Percentiles rank a stretch among this genome's conserved stretches.
These are phyloP conservation scores for Mus caroli DNA, from an alignment of 2,797 vertebrate genomes.

Conservation along the genomic window DNA sequence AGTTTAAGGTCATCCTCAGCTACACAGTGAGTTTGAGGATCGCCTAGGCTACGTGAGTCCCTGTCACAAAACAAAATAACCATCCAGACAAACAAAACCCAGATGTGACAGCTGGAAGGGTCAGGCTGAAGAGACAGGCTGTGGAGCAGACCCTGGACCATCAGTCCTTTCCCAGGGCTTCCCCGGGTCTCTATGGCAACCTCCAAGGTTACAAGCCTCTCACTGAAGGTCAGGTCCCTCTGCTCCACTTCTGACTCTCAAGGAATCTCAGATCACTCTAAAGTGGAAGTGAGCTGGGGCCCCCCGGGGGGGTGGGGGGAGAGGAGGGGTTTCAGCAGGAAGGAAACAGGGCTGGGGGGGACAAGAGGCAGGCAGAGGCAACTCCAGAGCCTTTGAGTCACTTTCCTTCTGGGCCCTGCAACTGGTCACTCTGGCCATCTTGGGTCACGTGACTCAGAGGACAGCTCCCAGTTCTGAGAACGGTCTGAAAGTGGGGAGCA, in stretches of 20 bases:
- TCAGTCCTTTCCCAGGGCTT: neutral
- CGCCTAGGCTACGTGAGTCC: neutral
- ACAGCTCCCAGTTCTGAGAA: neutral
- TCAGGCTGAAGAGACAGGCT: neutral
- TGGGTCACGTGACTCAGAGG: neutral
- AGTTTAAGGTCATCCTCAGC: neutral
- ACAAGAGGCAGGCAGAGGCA: neutral
- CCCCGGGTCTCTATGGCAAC: neutral
- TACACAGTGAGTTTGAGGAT: neutral
- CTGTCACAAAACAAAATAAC: neutral
- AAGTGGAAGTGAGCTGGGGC: neutral
- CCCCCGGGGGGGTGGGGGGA: neutral
- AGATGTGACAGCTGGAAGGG: neutral
- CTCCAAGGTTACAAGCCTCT: neutral
- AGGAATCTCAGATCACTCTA: neutral
- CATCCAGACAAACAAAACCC: neutral
- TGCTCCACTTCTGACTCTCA: neutral
- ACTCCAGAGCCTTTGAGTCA: neutral
- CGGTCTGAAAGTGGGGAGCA: rapidly evolving
- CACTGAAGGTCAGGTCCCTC: neutral
- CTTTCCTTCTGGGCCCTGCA: neutral
- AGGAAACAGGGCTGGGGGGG: neutral
- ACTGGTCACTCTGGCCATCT: neutral
- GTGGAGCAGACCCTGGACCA: rapidly evolving
- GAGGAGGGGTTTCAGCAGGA: neutral